Base-by-base conservation (phyloP, 2,888 invertebrate species). In the Fragum fragum region DNA sequence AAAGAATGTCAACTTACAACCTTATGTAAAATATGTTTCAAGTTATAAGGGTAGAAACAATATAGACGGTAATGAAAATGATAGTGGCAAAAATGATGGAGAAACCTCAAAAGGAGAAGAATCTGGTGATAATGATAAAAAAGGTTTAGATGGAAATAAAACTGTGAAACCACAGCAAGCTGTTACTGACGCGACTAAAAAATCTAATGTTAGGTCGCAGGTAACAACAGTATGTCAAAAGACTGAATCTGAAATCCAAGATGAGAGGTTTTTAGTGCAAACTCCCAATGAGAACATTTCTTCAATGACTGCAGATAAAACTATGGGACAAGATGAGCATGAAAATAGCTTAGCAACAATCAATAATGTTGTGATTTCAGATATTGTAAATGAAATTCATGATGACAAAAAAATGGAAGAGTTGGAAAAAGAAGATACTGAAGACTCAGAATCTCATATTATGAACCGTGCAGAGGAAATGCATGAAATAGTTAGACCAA, bases 321-420 rank as follows among this genome's bases (percentile, higher is more conserved):
- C 32, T 36, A 6, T 36, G 21, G 26, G 28, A 1, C 16, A 55
- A 21, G 66, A 36, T 59, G 28, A 42, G 23, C 16, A 42, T 0
- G 11, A n/a, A 61, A 39, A n/a, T 23, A n/a, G 16, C 26, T 26
- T 42, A 21, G 21, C 18, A 26, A 11, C 47, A 61, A 16, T 16
- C 16, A 23, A 47, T 21, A n/a, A 18, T 23, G 47, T 36, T 9
- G 1, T n/a, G 23, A 42, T 6, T 61, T 16, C 36, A 9, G 26
- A 39, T 57, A 42, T n/a, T 23, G 42, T 57, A 28, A 39, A 59
- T 23, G 28, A 23, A 9, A 42, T 1, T 28, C 29, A 39, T 36
- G 23, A 63, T 52, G 52, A 52, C 36, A 26, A 61, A 73, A 26
- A 61, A 14, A 61, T n/a, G 18, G 47, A 61, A 23, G 61, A 61